These are phyloP conservation scores for Trichomalopsis sarcophagae DNA, from an alignment of 1,140 invertebrate genomes.

Conservation along the genomic window DNA sequence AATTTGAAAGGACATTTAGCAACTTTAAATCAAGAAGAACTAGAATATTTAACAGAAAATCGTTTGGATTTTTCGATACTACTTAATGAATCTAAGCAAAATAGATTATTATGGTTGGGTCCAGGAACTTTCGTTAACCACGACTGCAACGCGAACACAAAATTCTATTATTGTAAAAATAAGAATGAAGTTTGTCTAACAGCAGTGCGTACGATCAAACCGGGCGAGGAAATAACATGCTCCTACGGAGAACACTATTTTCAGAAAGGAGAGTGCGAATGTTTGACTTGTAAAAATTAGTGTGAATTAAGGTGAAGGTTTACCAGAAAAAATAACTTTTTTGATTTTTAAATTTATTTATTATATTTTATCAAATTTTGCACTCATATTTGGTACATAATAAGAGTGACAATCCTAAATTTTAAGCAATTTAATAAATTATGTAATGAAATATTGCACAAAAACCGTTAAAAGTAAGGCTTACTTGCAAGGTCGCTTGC, in stretches of 20 bases:
- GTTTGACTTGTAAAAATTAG: background rate
- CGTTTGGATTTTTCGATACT: background rate
- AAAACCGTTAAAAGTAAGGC: too few relatives aligned
- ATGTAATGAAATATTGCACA: too few relatives aligned
- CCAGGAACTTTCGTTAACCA: background rate
- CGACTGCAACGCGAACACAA: background rate
- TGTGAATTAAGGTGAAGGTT: too few relatives aligned
- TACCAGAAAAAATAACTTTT: too few relatives aligned
- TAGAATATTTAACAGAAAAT: background rate
- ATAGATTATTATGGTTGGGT: background rate
- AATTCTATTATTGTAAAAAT: background rate
- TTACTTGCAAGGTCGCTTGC: too few relatives aligned
- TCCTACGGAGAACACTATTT: background rate
- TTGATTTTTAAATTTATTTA: too few relatives aligned
- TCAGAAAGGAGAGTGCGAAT: background rate
- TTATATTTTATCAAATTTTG: too few relatives aligned
- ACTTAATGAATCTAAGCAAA: background rate
- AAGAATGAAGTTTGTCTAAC: background rate
- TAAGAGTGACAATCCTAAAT: too few relatives aligned
- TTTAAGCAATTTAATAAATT: too few relatives aligned
- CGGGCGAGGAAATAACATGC: background rate
- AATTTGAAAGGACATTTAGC: too few relatives aligned
- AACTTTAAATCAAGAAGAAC: background rate
- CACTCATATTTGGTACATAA: too few relatives aligned
- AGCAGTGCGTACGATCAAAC: background rate